Conservation (phyloP, 1,140 invertebrate species). For the Lordiphosa mommai region DNA sequence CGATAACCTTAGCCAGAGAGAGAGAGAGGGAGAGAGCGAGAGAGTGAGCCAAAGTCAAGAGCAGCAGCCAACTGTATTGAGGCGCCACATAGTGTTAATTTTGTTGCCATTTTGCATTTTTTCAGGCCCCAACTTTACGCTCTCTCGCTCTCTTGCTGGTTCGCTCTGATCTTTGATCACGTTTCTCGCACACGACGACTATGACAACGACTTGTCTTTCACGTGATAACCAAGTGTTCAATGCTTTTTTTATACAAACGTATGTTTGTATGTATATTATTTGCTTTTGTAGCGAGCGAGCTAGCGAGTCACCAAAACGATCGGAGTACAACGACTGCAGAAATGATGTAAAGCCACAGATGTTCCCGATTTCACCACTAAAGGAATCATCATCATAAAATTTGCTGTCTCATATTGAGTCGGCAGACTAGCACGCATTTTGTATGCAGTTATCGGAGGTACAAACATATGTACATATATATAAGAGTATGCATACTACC, state of each 20-base stretch:
- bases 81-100: conserved; percentile 68
- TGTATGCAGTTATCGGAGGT: conserved; percentile 15
- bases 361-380: conserved; percentile 58
- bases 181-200: conserved; percentile 70
- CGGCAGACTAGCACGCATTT: conserved; percentile 54
- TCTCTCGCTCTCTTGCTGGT: conserved; percentile 15
- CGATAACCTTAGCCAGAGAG: conserved; percentile 55
- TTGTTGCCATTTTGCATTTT: conserved; percentile 58
- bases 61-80: conserved; percentile 13
- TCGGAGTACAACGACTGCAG: conserved; percentile 21
- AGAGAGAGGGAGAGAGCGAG: neutral
- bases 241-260: neutral
- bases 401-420: conserved; percentile 52
- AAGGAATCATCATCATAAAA: conserved; percentile 28
- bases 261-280: conserved; percentile 3
- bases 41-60: conserved; percentile 12
- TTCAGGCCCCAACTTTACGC: neutral
- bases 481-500: no score
- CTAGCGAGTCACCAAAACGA: conserved; percentile 67
- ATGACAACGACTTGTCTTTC: conserved; percentile 51
- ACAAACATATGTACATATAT: neutral
- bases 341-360: conserved; percentile 41
- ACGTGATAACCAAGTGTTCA: conserved; percentile 70
- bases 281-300: conserved; percentile 2
- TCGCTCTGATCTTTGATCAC: conserved; percentile 71